These are phyloP conservation scores for Danio albolineatus DNA, from an alignment of 2,797 vertebrate species.

Conservation along the genomic window DNA sequence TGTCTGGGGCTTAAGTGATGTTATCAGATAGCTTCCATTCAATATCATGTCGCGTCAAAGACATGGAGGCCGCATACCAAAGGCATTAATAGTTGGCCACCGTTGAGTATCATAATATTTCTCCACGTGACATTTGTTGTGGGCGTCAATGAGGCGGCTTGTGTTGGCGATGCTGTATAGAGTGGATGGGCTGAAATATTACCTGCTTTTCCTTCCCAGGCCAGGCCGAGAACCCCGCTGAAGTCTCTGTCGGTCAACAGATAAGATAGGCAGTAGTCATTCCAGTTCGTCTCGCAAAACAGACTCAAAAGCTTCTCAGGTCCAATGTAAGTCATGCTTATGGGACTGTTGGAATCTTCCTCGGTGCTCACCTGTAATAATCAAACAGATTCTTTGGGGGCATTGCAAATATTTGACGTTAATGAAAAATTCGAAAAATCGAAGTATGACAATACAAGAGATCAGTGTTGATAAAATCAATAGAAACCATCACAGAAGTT, in stretches of 20 bases:
- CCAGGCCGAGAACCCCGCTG: conserved; percentile 82
- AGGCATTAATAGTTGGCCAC: background rate
- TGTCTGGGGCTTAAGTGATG: conserved; percentile 28
- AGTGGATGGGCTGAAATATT: conserved; percentile 48
- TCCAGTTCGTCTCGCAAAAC: conserved; percentile 80
- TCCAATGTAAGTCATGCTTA: conserved; percentile 75
- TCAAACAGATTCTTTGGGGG: background rate
- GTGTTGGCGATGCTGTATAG: background rate
- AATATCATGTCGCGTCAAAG: conserved; percentile 18
- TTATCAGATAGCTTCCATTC: conserved; percentile 30
- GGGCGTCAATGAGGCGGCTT: background rate
- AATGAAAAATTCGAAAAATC: background rate
- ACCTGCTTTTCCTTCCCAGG: conserved; percentile 83
- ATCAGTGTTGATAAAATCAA: too few relatives aligned
- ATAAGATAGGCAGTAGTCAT: conserved; percentile 84
- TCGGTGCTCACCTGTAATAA: conserved; percentile 72
- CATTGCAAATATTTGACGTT: background rate
- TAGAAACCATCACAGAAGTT: too few relatives aligned
- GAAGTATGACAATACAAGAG: too few relatives aligned
- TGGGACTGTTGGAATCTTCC: conserved; percentile 67
- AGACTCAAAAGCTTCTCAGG: conserved; percentile 83
- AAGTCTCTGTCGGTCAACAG: conserved; percentile 85
- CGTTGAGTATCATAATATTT: conserved; percentile 2
- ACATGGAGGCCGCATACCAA: conserved; percentile 49
- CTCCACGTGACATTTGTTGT: background rate